Percentiles rank a stretch among this genome's conserved stretches.
Conservation (phyloP, 2,113 vertebrate species). For the Turdus rufiventris region DNA sequence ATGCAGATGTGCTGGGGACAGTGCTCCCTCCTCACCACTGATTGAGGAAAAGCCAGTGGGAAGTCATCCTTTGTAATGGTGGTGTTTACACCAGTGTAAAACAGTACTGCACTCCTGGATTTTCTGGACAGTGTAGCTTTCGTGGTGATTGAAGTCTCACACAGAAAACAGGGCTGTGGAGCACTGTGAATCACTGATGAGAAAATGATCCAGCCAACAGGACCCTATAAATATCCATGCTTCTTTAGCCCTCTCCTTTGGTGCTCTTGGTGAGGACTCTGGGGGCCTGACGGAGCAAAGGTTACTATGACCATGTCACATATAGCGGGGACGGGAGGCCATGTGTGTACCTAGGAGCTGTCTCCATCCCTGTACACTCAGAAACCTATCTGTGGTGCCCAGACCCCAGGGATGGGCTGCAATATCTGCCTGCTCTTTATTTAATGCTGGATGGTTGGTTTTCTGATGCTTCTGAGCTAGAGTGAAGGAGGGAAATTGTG, state of each 20-base stretch:
- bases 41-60: not conserved
- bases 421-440: not conserved
- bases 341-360: accelerated
- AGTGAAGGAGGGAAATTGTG: not conserved
- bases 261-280: not conserved
- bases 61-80: not conserved
- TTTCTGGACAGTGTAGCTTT: not conserved
- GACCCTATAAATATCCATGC: not conserved
- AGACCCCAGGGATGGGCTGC: not conserved
- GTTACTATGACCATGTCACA: not conserved
- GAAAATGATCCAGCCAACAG: not conserved
- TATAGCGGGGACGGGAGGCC: not conserved
- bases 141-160: not conserved
- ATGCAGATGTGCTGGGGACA: not conserved
- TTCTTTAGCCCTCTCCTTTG: not conserved
- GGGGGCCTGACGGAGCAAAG: not conserved
- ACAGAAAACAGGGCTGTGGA: not conserved
- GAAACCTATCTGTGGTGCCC: not conserved
- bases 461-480: not conserved
- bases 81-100: not conserved
- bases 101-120: not conserved
- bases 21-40: not conserved
- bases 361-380: not conserved
- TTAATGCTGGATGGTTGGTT: not conserved
- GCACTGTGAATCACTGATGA: not conserved